These are phyloP conservation scores for Caenorhabditis sp. DNA, from an alignment of 2,888 invertebrate species.

Conservation along the genomic window DNA sequence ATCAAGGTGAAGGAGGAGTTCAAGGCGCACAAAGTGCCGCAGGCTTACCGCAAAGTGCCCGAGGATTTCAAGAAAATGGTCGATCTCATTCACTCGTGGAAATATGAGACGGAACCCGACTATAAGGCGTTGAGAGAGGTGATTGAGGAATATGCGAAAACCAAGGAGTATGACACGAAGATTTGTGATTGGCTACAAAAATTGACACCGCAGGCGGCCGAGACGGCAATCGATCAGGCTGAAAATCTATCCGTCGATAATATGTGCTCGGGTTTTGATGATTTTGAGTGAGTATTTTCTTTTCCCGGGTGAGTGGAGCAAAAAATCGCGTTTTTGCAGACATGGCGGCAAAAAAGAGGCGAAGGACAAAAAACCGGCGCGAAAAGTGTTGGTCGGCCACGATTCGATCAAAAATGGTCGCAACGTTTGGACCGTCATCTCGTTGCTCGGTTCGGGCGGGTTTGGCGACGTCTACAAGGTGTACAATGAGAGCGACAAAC, in stretches of 20 bases:
- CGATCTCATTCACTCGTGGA: conserved; percentile 13
- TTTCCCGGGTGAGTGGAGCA: no score
- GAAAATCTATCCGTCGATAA: not conserved
- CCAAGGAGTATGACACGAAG: not conserved
- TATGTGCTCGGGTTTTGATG: not conserved
- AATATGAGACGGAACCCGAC: conserved; percentile 24
- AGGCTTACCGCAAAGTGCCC: conserved; percentile 17
- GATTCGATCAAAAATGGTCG: not conserved
- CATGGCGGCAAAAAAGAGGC: not conserved
- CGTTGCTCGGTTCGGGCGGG: not conserved
- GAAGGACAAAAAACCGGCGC: not conserved
- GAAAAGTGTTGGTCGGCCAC: not conserved
- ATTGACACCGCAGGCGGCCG: not conserved
- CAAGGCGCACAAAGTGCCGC: conserved; percentile 9
- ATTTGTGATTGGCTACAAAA: conserved; percentile 1
- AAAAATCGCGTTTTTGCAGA: not conserved
- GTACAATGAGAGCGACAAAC: not conserved
- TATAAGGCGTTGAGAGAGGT: conserved; percentile 6
- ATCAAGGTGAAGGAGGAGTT: conserved; percentile 31
- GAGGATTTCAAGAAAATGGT: conserved; percentile 32
- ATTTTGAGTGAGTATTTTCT: not conserved
- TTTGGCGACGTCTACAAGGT: not conserved
- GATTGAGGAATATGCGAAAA: not conserved
- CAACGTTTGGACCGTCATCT: not conserved
- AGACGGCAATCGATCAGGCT: not conserved